Conservation (phyloP, 2,888 invertebrate genomes). For the Aphidius colemani region DNA sequence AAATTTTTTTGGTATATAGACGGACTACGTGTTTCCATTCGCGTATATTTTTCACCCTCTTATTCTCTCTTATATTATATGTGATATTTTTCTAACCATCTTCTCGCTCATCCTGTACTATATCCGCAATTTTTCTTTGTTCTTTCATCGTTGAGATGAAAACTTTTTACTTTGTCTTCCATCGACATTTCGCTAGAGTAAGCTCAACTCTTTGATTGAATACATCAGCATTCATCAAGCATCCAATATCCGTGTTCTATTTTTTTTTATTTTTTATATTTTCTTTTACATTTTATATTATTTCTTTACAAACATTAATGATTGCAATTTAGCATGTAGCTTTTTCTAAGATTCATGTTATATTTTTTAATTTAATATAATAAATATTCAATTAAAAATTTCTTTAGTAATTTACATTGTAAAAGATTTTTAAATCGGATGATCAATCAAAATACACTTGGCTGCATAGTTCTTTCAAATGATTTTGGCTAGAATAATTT, state of each 20-base stretch:
- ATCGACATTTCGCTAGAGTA: slow-evolving; percentile 48
- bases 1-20: slow-evolving; percentile 39
- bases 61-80: slow-evolving; percentile 19
- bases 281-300: slow-evolving; percentile 12
- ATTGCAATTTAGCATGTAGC: too few relatives aligned
- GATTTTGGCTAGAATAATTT: too few relatives aligned
- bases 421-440: too few relatives aligned
- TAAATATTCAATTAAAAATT: too few relatives aligned
- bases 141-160: neutral
- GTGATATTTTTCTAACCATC: slow-evolving; percentile 11
- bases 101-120: neutral
- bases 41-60: slow-evolving; percentile 27
- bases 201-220: slow-evolving; percentile 48
- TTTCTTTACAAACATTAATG: neutral
- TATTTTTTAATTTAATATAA: too few relatives aligned
- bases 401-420: too few relatives aligned
- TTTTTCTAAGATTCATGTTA: too few relatives aligned
- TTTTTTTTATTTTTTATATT: slow-evolving; percentile 5
- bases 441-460: too few relatives aligned
- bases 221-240: slow-evolving; percentile 48
- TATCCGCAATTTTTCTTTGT: slow-evolving; percentile 7
- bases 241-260: slow-evolving; percentile 29
- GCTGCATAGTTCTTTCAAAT: too few relatives aligned
- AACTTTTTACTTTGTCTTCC: slow-evolving; percentile 17
- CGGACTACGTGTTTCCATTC: slow-evolving; percentile 35